Conservation (phyloP, 1,140 invertebrate genomes). For the Lepeophtheirus salmonis region DNA sequence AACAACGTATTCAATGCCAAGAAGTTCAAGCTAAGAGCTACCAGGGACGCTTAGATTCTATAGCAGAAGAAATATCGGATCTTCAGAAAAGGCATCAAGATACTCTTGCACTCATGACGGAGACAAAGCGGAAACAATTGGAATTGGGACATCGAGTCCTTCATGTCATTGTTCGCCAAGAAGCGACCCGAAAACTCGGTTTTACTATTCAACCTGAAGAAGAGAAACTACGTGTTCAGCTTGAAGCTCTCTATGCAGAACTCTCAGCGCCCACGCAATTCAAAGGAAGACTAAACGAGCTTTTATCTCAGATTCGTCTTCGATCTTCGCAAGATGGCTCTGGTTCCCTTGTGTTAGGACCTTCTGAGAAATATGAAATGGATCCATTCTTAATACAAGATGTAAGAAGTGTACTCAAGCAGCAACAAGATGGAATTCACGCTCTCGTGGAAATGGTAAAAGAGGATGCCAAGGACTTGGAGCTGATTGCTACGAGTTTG, state of each 20-base stretch:
- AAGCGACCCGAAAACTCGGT: constrained; percentile 63
- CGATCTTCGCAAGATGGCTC: constrained; percentile 4
- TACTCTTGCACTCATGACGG: constrained; percentile 45
- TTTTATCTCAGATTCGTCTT: constrained; percentile 47
- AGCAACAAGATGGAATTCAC: constrained; percentile 19
- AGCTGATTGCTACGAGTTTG: not conserved
- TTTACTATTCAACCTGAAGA: constrained; percentile 67
- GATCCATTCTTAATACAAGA: constrained; percentile 16
- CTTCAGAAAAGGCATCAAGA: constrained; percentile 46
- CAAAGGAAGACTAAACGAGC: constrained; percentile 72
- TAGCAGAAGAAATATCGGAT: constrained; percentile 50
- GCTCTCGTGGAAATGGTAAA: constrained; percentile 4
- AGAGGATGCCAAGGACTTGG: constrained; percentile 5
- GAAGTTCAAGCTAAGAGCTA: constrained; percentile 15
- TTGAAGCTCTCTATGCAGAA: constrained; percentile 64
- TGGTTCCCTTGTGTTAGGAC: constrained; percentile 2
- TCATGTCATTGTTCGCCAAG: constrained; percentile 64
- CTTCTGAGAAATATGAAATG: constrained; percentile 15
- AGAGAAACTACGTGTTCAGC: constrained; percentile 56
- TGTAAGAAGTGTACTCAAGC: constrained; percentile 15
- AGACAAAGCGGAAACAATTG: constrained; percentile 49
- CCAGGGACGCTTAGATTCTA: constrained; percentile 47
- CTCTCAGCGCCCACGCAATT: constrained; percentile 76
- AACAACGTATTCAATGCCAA: constrained; percentile 55
- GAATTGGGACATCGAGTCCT: constrained; percentile 51